Evolutionary conservation across 2,797 vertebrate species (phyloP).

Genomic region (Oryzias sinensis): DNA sequence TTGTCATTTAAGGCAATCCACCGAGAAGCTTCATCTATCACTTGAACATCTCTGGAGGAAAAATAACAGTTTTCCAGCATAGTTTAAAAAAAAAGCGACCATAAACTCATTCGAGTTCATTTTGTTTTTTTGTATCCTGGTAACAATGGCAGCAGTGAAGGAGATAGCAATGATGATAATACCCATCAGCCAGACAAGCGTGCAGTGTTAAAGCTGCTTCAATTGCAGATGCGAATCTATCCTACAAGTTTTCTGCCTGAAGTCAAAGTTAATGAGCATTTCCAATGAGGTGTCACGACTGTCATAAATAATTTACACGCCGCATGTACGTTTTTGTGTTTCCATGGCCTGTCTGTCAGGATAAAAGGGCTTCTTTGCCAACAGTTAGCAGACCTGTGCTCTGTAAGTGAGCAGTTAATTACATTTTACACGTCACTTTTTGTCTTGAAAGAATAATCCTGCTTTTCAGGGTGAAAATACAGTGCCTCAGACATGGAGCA

Average conservation of each 20-base stretch:
- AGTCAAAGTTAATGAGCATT: slow-evolving; percentile 2
- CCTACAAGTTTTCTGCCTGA: slow-evolving; percentile 5
- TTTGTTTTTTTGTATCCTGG: neutral
- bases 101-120: no score
- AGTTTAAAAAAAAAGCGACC: no score
- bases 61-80: no score
- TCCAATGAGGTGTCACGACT: slow-evolving; percentile 12
- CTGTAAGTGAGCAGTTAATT: neutral
- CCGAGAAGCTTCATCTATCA: no score
- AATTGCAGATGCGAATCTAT: neutral
- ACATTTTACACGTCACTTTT: neutral
- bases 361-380: slow-evolving; percentile 14
- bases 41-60: no score
- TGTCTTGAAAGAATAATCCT: no score
- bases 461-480: no score
- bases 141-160: neutral
- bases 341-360: neutral
- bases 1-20: no score
- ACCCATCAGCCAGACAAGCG: neutral
- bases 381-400: neutral
- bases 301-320: slow-evolving; percentile 15
- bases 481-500: no score
- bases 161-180: neutral
- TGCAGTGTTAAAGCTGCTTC: slow-evolving; percentile 1
- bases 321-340: slow-evolving; percentile 5